Percentiles rank a stretch among this genome's conserved stretches.
phyloP scores from a whole-genome alignment of 2,888 invertebrate genomes.

The Dryomyza anilis region DNA sequence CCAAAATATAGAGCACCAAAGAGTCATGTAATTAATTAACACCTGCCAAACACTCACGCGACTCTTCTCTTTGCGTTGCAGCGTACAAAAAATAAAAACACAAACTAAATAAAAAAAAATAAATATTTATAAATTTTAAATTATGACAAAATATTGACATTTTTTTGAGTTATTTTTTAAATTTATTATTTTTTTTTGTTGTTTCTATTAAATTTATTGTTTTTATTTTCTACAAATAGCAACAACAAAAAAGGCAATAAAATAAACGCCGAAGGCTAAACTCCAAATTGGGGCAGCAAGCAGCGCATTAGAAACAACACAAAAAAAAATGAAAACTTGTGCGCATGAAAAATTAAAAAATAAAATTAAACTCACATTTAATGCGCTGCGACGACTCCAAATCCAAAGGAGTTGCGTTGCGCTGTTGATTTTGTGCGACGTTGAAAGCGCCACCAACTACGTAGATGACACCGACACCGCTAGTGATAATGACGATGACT shows the following conservation, averaged over 20 bases:
- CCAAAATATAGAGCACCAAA: too few species aligned
- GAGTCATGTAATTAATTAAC: neutral
- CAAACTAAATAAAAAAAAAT: neutral
- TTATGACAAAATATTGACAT: too few species aligned
- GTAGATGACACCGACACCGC: too few species aligned
- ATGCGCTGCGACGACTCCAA: neutral
- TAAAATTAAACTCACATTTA: conserved; percentile 16
- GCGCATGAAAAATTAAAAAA: neutral
- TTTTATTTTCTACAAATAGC: too few species aligned
- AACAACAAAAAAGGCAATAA: conserved; percentile 6
- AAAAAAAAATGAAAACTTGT: neutral
- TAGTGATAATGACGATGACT: neutral
- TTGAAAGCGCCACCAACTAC: neutral
- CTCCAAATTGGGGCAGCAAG: conserved; percentile 5
- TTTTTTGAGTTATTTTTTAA: too few species aligned
- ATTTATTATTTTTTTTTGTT: too few species aligned
- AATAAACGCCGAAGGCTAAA: conserved; percentile 5
- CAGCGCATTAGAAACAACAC: neutral
- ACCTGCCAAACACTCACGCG: neutral
- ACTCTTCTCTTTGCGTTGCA: too few species aligned
- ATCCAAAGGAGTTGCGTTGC: conserved; percentile 6
- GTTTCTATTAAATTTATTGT: too few species aligned
- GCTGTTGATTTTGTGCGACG: too few species aligned
- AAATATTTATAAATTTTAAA: neutral
- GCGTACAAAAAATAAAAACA: too few species aligned